Percentiles rank a stretch among this genome's conserved stretches.
These are phyloP conservation scores for Cyprinella venusta DNA, from an alignment of 2,797 vertebrate species.

Conservation along the genomic window DNA sequence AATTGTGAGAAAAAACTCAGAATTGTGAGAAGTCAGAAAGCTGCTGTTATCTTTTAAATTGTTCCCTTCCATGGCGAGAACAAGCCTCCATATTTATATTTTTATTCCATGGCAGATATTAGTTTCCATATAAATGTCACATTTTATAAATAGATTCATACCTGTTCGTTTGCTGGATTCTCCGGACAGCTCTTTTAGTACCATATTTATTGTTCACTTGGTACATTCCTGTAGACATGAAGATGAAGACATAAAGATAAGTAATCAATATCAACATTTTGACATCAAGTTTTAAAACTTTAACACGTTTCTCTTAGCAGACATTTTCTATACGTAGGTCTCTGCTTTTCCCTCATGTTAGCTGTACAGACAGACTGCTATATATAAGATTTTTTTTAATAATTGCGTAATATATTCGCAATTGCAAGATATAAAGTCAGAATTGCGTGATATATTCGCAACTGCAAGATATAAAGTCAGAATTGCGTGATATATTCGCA, in stretches of 20 bases:
- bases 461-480: too few species aligned
- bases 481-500: too few species aligned
- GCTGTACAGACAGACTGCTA: not conserved
- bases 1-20: not conserved
- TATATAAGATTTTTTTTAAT: not conserved
- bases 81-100: not conserved
- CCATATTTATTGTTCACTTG: slow-evolving; percentile 62
- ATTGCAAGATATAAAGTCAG: too few species aligned
- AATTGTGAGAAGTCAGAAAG: too few species aligned
- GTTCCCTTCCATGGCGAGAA: too few species aligned
- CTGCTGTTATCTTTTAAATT: too few species aligned
- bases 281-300: not conserved
- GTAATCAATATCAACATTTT: not conserved
- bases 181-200: slow-evolving; percentile 64
- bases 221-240: slow-evolving; percentile 64
- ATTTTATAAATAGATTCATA: slow-evolving; percentile 40
- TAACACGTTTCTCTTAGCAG: not conserved
- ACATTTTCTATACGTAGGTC: not conserved
- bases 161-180: slow-evolving; percentile 61
- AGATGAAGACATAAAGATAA: not conserved
- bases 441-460: too few species aligned
- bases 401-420: too few species aligned
- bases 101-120: not conserved
- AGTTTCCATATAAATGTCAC: not conserved
- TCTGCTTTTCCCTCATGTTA: not conserved